Conservation (phyloP, 2,113 vertebrate genomes). For the Rattus rattus region DNA sequence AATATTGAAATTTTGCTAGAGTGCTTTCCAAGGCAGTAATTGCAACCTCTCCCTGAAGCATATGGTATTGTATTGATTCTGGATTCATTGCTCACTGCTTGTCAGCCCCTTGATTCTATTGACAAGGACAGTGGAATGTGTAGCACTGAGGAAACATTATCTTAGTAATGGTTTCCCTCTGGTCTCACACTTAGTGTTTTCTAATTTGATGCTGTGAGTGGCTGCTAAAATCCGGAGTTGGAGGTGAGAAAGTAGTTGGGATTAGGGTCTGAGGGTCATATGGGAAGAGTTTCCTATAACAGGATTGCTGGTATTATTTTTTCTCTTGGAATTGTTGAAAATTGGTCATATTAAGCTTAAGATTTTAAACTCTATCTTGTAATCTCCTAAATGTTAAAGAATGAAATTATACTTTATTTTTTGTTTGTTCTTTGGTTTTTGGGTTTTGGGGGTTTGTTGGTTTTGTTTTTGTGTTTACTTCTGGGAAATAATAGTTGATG, state of each 20-base stretch:
- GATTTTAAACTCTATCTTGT: neutral
- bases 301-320: neutral
- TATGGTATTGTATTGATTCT: conserved; percentile 84
- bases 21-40: conserved; percentile 83
- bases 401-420: neutral
- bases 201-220: conserved; percentile 45
- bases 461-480: neutral
- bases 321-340: neutral
- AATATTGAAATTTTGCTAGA: conserved; percentile 82
- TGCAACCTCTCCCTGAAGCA: conserved; percentile 80
- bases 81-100: conserved; percentile 70
- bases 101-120: conserved; percentile 76
- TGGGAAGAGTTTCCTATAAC: neutral
- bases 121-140: conserved; percentile 66
- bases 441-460: too few species aligned
- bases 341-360: neutral
- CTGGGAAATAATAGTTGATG: neutral
- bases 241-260: neutral
- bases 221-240: neutral
- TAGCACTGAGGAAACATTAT: conserved; percentile 71
- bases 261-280: neutral
- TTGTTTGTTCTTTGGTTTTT: neutral
- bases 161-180: conserved; percentile 59
- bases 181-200: conserved; percentile 72
- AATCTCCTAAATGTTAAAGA: neutral